Conservation (phyloP, 2,113 vertebrate genomes). For the Thinocorus orbignyianus region DNA sequence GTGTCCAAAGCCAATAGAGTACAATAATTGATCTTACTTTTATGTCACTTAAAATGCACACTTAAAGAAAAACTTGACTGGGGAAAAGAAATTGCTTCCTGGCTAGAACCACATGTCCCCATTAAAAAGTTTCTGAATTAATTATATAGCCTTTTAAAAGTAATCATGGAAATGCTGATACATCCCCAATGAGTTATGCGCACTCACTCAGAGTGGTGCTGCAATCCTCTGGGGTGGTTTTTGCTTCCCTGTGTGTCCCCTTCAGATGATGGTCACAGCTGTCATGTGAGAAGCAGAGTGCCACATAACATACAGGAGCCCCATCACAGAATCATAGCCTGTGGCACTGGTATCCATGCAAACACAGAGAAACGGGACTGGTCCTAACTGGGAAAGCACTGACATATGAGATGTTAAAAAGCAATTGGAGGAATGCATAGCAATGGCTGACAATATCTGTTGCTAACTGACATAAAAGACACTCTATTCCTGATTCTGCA, state of each 20-base stretch:
- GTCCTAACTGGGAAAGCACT: background rate
- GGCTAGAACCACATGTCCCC: background rate
- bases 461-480: background rate
- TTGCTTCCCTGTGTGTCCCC: background rate
- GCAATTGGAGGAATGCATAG: background rate
- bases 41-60: background rate
- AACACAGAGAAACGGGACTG: background rate
- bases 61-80: background rate
- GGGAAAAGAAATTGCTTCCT: background rate
- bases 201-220: background rate
- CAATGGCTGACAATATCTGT: background rate
- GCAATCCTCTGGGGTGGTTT: background rate
- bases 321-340: background rate
- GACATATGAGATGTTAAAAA: background rate
- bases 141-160: background rate
- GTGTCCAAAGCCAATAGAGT: background rate
- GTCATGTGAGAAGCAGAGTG: background rate
- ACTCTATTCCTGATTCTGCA: background rate
- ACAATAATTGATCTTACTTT: background rate
- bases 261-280: background rate
- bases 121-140: background rate
- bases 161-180: background rate
- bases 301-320: background rate
- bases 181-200: rapidly evolving
- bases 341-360: rapidly evolving